Percentiles rank a stretch among this genome's conserved stretches.
These are phyloP conservation scores for Sinodicranocentrus sp. DNA, from an alignment of 2,888 invertebrate genomes.

Conservation along the genomic window DNA sequence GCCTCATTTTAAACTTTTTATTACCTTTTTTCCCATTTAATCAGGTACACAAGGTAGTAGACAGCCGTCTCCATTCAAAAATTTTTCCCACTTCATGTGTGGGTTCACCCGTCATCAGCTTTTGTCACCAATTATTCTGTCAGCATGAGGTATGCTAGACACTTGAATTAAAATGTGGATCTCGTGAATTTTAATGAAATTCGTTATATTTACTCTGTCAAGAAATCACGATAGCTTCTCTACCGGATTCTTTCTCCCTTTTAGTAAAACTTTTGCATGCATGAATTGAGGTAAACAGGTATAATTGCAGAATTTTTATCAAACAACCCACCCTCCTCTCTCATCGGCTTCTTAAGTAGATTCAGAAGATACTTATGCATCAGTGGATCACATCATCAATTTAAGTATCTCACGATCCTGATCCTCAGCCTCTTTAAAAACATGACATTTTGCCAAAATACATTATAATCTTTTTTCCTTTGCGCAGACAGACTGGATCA, in stretches of 20 bases:
- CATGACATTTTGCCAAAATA: conserved; percentile 19
- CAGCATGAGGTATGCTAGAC: too few relatives aligned
- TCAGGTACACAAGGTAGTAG: too few relatives aligned
- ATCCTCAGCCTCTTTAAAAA: conserved; percentile 2
- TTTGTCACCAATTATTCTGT: too few relatives aligned
- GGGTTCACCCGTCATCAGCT: too few relatives aligned
- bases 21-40: background rate
- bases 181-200: too few relatives aligned
- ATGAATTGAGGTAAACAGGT: conserved; percentile 3
- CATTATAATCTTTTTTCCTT: conserved; percentile 1
- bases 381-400: conserved; percentile 4
- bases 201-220: too few relatives aligned
- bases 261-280: background rate
- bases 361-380: background rate
- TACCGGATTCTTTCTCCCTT: background rate
- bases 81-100: too few relatives aligned
- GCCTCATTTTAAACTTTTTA: background rate
- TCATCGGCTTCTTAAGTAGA: background rate
- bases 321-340: background rate
- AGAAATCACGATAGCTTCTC: background rate
- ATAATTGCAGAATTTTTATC: conserved; percentile 1
- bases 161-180: too few relatives aligned
- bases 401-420: conserved; percentile 13
- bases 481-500: conserved; percentile 1
- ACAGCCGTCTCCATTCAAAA: too few relatives aligned